Evolutionary conservation across 2,888 invertebrate species (phyloP), one percentile per base, ranked within the genome.

Genomic region (Drosophila mimica): DNA sequence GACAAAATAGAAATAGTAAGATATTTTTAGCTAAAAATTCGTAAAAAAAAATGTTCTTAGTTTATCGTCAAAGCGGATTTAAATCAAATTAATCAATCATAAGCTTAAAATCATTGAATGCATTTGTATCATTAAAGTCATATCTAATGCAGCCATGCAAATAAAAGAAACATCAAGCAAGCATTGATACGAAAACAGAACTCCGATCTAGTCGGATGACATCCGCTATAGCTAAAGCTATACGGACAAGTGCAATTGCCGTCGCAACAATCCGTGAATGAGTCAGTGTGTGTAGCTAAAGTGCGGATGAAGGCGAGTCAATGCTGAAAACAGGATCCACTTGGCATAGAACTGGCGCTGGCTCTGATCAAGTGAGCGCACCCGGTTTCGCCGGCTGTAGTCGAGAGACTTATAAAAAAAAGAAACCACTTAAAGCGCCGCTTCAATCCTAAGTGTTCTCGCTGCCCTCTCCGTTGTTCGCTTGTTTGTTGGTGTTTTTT

Each of bases 371-470:
- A 48, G 36, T 46, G 40, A 57, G 71, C 64, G 57, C 74, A 76
- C 74, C 64, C 74, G 76, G 74, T 76, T 78, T 54, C 57, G 11
- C 38, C 36, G 53, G 30, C 20, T 48, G 36, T 67, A 48, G 51
- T 30, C 36, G 51, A 43, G 56, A 81, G 65, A 68, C 63, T 69
- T 72, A 74, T 70, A 79, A 79, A 73, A 38, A 54, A 25, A 36
- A 54, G 17, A 72, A 86, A 85, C 73, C 90, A 86, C 86, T 86
- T 88, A 89, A 88, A 82, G 83, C 86, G 83, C 83, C 86, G 83
- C 83, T 76, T 81, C 73, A 81, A 89, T 85, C 88, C 82, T 73
- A 88, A 84, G 84, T 79, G 74, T 70, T 81, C 72, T 43, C 48
- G 52, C 43, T 69, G 59, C 65, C 60, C 79, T 65, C 49, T 49